Percentiles rank a stretch among this genome's conserved stretches.
These are phyloP conservation scores for Tangara arthus DNA, from an alignment of 2,797 vertebrate species.

Conservation along the genomic window DNA sequence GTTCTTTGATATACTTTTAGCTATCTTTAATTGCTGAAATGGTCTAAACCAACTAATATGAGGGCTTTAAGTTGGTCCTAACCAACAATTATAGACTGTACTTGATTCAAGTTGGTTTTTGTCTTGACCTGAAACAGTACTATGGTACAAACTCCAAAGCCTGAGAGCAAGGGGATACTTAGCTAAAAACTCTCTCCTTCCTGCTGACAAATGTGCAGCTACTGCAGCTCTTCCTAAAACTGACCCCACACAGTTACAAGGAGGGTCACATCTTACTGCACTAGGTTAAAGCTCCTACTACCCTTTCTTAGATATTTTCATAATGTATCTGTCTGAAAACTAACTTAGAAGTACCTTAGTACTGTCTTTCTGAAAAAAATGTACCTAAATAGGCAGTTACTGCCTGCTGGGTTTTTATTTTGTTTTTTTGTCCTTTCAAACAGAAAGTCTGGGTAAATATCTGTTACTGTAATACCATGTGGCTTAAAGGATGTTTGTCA, in stretches of 20 bases:
- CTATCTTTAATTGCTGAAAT: background rate
- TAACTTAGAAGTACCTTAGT: background rate
- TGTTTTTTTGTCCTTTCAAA: background rate
- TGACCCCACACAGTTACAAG: background rate
- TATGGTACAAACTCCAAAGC: background rate
- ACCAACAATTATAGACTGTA: background rate
- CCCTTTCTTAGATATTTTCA: background rate
- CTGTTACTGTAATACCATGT: background rate
- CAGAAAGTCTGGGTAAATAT: background rate
- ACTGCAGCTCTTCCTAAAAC: background rate
- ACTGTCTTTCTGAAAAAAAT: background rate
- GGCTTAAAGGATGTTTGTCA: background rate
- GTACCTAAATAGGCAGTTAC: background rate
- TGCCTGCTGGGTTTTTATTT: background rate
- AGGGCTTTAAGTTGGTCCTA: background rate
- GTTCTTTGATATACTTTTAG: background rate
- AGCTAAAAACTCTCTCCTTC: background rate
- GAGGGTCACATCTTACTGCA: background rate
- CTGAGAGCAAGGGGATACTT: background rate
- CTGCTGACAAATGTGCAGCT: background rate
- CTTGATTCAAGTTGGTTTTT: background rate
- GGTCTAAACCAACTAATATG: background rate
- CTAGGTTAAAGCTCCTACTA: background rate
- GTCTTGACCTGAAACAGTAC: background rate
- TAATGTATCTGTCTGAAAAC: background rate